A percentile compares a stretch with the other conserved stretches of the same genome.
These are phyloP conservation scores for Heterotis niloticus DNA, from an alignment of 2,113 vertebrate genomes.

Conservation along the genomic window DNA sequence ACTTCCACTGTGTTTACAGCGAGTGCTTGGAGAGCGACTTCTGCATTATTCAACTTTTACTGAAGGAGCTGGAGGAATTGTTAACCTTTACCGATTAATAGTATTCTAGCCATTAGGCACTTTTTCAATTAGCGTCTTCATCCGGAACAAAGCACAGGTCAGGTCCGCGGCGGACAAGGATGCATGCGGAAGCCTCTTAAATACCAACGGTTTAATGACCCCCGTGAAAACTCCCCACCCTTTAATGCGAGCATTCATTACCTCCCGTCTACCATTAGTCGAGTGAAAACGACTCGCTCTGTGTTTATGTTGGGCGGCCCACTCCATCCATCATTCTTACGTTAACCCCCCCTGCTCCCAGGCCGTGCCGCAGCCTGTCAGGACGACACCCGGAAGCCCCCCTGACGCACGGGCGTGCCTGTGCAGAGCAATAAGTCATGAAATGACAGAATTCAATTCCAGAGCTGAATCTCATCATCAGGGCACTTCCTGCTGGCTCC, in stretches of 20 bases:
- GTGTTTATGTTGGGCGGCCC: slow-evolving; percentile 26
- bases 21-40: no score
- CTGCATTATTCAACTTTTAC: no score
- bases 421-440: slow-evolving; percentile 54
- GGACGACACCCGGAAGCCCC: slow-evolving; percentile 37
- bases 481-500: neutral
- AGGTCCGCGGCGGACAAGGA: neutral
- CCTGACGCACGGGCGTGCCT: slow-evolving; percentile 42
- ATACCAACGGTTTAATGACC: neutral
- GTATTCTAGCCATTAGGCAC: neutral
- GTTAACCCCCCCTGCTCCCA: slow-evolving; percentile 32
- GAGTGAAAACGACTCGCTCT: neutral
- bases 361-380: slow-evolving; percentile 46
- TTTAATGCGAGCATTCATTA: neutral
- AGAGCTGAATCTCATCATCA: slow-evolving; percentile 55
- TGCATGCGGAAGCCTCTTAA: neutral
- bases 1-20: no score
- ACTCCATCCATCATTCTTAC: slow-evolving; percentile 24
- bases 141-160: neutral
- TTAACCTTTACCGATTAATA: neutral
- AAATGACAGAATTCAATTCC: slow-evolving; percentile 53
- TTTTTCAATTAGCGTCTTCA: neutral
- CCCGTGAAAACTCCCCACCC: neutral
- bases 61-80: neutral
- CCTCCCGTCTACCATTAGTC: slow-evolving; percentile 13